Conservation (phyloP, 2,113 vertebrate genomes). For the Psittacara wagleri region DNA sequence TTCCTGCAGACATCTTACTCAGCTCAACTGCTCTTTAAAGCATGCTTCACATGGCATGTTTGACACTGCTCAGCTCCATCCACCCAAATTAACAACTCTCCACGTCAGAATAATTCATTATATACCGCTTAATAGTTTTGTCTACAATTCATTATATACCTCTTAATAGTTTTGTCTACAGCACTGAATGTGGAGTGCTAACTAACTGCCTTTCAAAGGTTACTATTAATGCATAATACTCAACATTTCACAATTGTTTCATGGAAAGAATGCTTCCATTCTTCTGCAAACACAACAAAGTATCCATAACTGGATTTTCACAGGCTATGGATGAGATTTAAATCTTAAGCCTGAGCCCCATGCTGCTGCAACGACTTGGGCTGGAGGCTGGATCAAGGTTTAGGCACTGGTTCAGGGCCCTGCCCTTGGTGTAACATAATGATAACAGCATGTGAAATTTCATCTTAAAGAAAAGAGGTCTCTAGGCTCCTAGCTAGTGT, state of each 20-base stretch:
- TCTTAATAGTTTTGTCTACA: rapidly evolving
- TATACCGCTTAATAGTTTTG: neutral
- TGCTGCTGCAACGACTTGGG: neutral
- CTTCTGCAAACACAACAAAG: neutral
- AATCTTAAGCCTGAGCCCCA: neutral
- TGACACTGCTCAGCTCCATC: neutral
- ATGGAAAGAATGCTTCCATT: rapidly evolving
- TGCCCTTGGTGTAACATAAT: neutral
- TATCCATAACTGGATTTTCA: neutral
- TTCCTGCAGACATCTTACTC: neutral
- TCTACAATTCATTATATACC: neutral
- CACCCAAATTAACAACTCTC: rapidly evolving
- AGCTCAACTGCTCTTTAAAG: neutral
- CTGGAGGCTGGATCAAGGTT: neutral
- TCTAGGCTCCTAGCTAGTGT: neutral
- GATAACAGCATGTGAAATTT: neutral
- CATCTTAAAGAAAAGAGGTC: neutral
- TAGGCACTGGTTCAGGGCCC: neutral
- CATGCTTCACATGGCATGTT: rapidly evolving
- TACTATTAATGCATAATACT: neutral
- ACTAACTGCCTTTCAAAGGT: neutral
- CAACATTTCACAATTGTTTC: neutral
- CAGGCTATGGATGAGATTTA: neutral
- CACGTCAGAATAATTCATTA: neutral
- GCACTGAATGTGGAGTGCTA: neutral